Evolutionary conservation across 2,888 invertebrate genomes (phyloP), one percentile per base, ranked within the genome.

Genomic region (Halictus ligatus): DNA sequence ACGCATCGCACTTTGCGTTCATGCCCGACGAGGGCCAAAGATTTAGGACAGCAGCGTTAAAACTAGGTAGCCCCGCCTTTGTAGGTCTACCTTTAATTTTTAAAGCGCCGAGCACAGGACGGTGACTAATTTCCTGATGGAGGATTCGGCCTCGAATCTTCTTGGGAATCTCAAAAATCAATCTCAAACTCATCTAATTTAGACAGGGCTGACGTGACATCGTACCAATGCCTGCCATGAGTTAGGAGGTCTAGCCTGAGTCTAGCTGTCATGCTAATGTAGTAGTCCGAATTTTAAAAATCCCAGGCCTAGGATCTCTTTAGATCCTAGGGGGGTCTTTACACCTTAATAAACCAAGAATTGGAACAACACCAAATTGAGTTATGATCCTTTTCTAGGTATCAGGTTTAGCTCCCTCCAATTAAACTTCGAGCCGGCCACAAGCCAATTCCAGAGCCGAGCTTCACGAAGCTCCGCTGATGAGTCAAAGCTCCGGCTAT

Each of bases 401-500:
- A 54, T 54, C 54, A 3, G 21, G 54, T 54, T 8, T 10, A n/a
- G 54, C 21, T 50, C 21, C 2, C 0, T 21, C 54, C 10, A 67
- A 67, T 67, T 67, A 35, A 64, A 29, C 8, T n/a, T 10, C 21
- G 54, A 3, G 54, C 8, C 10, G 54, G 21, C 54, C 50, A 21
- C 8, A 8, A 50, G 8, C 50, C 10, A 21, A 21, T 54, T 54
- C 21, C 21, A 54, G 3, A 10, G 54, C 21, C 10, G 54, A 21
- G 50, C 7, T 50, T 21, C 54, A 8, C 21, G 21, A 54, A 54
- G 21, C 54, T 54, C 54, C 21, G 15, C 60, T 64, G 60, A 64
- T 64, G 60, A 64, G 60, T 29, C 60, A 64, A 64, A 64, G 60
- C 60, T 15, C 25, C 60, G 60, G 25, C 60, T 64, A 64, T 64